phyloP scores from a whole-genome alignment of 2,113 vertebrate genomes.

The Paradoxurus hermaphroditus region DNA sequence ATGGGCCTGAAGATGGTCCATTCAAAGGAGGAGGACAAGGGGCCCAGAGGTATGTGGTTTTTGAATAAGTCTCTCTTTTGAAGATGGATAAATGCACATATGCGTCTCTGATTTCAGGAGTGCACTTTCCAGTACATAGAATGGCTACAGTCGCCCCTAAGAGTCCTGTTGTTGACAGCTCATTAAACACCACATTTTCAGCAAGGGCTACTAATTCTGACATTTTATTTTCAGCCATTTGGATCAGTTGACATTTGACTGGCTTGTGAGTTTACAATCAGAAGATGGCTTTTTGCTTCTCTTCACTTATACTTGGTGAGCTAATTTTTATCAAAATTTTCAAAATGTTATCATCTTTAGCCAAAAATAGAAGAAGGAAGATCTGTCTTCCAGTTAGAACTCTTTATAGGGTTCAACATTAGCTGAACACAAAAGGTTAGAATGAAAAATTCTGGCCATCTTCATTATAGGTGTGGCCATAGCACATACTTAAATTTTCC shows the following conservation, averaged over 20 bases:
- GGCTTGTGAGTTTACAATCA: background rate
- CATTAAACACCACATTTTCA: background rate
- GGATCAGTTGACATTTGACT: constrained; percentile 37
- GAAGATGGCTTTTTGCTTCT: constrained; percentile 4
- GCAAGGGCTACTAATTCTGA: background rate
- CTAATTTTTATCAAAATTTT: constrained; percentile 51
- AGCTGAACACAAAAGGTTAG: background rate
- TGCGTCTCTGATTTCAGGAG: background rate
- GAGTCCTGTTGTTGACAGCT: background rate
- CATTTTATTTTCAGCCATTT: constrained; percentile 40
- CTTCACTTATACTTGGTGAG: background rate
- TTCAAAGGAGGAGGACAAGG: background rate
- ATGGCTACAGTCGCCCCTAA: background rate
- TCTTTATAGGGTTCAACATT: background rate
- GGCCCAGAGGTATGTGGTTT: background rate
- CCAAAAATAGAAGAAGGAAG: background rate
- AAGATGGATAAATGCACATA: background rate
- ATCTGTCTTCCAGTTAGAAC: background rate
- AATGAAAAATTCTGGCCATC: background rate
- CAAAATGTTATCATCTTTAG: constrained; percentile 54
- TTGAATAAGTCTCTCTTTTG: background rate
- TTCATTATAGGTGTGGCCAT: background rate
- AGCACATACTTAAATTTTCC: background rate
- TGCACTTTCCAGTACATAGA: background rate
- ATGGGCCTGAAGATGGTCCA: background rate